Base-by-base conservation (phyloP, 1,140 invertebrate species). In the Hycleus cichorii region DNA sequence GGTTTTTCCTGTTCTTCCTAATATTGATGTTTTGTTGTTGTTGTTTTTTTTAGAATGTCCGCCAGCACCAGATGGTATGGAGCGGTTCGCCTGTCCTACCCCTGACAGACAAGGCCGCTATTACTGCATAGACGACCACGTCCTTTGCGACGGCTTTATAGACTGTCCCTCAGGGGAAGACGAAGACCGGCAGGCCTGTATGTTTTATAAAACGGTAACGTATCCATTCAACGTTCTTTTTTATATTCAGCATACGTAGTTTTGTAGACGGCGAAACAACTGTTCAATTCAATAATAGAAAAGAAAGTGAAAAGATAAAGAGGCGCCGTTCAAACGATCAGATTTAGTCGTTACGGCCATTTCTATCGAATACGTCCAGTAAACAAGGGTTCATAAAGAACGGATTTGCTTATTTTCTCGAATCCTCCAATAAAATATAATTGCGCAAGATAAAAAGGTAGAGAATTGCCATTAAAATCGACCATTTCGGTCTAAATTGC, bases 121-220 rank as follows among this genome's bases (percentile, higher is more conserved):
- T 76, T 85, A 91, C 60, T 97, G 93, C 78, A 95, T 97, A 76
- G 93, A 95, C 75, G 93, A 95, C 78, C 92, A 95, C 76, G 91
- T 93, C 57, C 82, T 97, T 24, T 96, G 93, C 76, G 91, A 96
- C 75, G 92, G 92, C 45, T 95, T 93, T 78, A 87, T 93, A 70
- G 92, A 96, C 80, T 96, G 94, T 77, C 93, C 93, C 24, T 84
- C 84, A 58, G 91, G 88, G 49, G 93, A 95, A 74, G 93, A 96
- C 72, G 93, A 96, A 74, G 91, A 96, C 70, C 79, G 90, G 70
- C 88, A 92, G 75, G 88, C 89, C 49, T 96, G 93, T 80, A 94
- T 96, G 91, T 97, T 96, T 79, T 95, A 95, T 77, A 96, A 95
- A 86, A 96, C 92, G 83, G 93, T 96, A 18, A 82, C 81, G 80